Conservation (phyloP, 1,140 invertebrate species). For the Brachionus calyciflorus region DNA sequence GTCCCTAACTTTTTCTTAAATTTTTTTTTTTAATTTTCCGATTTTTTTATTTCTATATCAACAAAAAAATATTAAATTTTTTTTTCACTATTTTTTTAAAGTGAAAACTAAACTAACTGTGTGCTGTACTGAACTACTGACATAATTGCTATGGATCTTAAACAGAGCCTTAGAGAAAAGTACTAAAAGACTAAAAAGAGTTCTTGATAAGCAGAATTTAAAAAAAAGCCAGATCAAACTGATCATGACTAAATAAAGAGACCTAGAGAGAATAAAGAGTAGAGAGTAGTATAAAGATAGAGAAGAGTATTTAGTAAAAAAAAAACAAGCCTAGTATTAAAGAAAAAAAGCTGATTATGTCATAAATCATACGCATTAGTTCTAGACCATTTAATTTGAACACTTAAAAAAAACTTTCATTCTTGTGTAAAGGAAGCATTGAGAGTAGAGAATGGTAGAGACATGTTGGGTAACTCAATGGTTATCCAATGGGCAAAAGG, state of each 20-base stretch:
- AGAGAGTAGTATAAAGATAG: too few relatives aligned
- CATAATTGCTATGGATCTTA: too few relatives aligned
- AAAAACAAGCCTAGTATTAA: too few relatives aligned
- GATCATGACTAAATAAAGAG: too few relatives aligned
- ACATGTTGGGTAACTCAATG: constrained; percentile 60
- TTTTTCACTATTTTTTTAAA: constrained; percentile 34
- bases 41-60: too few relatives aligned
- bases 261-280: too few relatives aligned
- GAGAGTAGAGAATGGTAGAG: constrained; percentile 62
- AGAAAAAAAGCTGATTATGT: neutral
- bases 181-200: neutral
- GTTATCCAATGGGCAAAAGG: constrained; percentile 63
- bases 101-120: constrained; percentile 19
- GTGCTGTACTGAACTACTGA: constrained; percentile 27
- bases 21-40: neutral
- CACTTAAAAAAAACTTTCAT: constrained; percentile 46
- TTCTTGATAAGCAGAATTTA: too few relatives aligned
- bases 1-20: constrained; percentile 32
- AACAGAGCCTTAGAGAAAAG: constrained; percentile 23
- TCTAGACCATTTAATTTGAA: neutral
- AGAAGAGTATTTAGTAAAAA: too few relatives aligned
- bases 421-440: constrained; percentile 59
- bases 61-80: neutral
- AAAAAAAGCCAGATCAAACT: too few relatives aligned
- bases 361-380: constrained; percentile 17